These are phyloP conservation scores for Heterotilapia buettikoferi DNA, from an alignment of 2,113 vertebrate genomes.

Conservation along the genomic window DNA sequence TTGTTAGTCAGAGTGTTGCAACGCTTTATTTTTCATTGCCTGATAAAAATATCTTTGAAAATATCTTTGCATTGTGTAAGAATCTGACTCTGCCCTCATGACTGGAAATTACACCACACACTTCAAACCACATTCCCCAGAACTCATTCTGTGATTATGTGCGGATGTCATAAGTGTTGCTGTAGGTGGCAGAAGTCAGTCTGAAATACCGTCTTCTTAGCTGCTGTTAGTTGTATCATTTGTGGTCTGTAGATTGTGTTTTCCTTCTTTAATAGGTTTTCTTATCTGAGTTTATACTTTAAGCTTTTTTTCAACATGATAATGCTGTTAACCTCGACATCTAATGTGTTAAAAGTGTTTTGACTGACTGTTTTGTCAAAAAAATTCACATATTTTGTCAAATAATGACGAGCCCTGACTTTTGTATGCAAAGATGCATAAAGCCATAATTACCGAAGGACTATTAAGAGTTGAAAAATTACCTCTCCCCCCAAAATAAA, in stretches of 20 bases:
- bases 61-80: neutral
- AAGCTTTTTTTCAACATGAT: neutral
- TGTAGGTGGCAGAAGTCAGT: neutral
- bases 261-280: neutral
- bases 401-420: neutral
- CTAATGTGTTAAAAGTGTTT: neutral
- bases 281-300: neutral
- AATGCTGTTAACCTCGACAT: rapidly evolving
- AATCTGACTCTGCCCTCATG: neutral
- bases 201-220: neutral
- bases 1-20: neutral
- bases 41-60: neutral
- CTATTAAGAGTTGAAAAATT: neutral
- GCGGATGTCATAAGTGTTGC: neutral
- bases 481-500: neutral
- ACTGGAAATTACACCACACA: neutral
- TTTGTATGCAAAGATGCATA: rapidly evolving
- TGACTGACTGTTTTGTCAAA: neutral
- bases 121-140: neutral
- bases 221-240: too few species aligned
- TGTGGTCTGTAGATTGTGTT: neutral
- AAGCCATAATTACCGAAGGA: neutral
- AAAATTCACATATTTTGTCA: neutral
- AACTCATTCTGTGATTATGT: neutral
- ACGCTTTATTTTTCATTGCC: neutral